phyloP scores from a whole-genome alignment of 2,888 invertebrate species.

The Eristalis tenax region DNA sequence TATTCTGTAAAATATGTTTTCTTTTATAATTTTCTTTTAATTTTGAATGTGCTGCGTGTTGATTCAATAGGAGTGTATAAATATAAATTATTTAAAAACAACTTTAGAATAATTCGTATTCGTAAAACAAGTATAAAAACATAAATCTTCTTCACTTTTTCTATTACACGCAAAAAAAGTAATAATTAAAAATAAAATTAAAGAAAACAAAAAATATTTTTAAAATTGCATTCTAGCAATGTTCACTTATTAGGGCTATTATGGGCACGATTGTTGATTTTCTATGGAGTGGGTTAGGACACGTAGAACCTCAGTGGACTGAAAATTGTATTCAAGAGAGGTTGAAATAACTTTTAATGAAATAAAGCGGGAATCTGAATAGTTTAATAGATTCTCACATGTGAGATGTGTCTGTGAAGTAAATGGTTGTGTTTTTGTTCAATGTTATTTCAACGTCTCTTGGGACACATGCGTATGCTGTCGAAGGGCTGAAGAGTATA shows the following conservation, averaged over 20 bases:
- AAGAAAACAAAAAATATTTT: not conserved
- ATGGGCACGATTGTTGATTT: constrained; percentile 44
- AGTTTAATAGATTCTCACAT: too few relatives aligned
- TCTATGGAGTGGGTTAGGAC: constrained; percentile 58
- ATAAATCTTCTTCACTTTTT: constrained; percentile 49
- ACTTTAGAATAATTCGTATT: constrained; percentile 37
- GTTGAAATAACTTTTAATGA: not conserved
- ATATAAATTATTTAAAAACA: constrained; percentile 26
- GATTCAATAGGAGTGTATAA: constrained; percentile 34
- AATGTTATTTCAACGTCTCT: not conserved
- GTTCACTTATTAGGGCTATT: constrained; percentile 40
- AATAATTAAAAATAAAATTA: constrained; percentile 10
- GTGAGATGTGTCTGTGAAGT: not conserved
- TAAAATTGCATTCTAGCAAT: constrained; percentile 60
- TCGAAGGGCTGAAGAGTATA: not conserved
- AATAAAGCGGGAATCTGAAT: not conserved
- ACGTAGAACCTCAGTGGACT: not conserved
- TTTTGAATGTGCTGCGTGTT: constrained; percentile 33
- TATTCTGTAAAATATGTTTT: constrained; percentile 51
- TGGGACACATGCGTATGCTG: not conserved
- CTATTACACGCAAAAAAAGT: constrained; percentile 26
- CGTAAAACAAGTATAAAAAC: not conserved
- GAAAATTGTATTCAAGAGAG: not conserved
- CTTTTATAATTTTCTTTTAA: not conserved
- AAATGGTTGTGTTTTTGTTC: not conserved